Percentiles rank a stretch among this genome's conserved stretches.
Conservation (phyloP, 2,888 invertebrate species). For the Drosophila sordidula region DNA sequence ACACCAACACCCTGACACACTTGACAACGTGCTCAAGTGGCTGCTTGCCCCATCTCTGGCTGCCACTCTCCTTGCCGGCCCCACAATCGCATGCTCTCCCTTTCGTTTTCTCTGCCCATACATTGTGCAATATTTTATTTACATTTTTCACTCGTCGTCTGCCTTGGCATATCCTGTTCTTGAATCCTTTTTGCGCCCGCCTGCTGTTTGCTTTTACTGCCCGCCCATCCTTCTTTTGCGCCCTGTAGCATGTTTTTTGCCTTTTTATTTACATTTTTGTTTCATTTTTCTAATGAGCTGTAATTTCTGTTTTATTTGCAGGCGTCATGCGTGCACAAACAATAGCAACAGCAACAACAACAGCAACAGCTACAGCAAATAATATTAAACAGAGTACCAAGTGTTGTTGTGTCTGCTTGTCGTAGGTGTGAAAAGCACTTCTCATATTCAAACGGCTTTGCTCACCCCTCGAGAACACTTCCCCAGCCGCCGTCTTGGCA, state of each 20-base stretch:
- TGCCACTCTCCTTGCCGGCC: neutral
- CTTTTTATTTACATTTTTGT: conserved; percentile 79
- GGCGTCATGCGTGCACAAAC: conserved; percentile 78
- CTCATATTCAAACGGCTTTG: conserved; percentile 69
- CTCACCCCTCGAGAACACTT: neutral
- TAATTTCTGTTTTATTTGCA: conserved; percentile 82
- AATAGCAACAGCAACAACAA: conserved; percentile 27
- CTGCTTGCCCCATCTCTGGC: conserved; percentile 40
- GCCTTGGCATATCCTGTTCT: conserved; percentile 69
- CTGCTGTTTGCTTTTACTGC: conserved; percentile 72
- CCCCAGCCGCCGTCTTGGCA: conserved; percentile 1
- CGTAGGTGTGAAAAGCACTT: conserved; percentile 75
- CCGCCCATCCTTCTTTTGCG: conserved; percentile 7
- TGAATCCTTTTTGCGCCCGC: conserved; percentile 74
- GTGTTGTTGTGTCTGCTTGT: conserved; percentile 41
- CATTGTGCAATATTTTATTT: conserved; percentile 76
- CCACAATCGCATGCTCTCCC: neutral
- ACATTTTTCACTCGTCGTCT: conserved; percentile 77
- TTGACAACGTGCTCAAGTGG: conserved; percentile 80
- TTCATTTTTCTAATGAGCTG: conserved; percentile 83
- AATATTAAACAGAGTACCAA: conserved; percentile 12
- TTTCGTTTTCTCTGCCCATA: conserved; percentile 29
- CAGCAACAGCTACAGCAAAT: conserved; percentile 10
- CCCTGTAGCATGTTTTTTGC: conserved; percentile 36
- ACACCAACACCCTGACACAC: conserved; percentile 51